A percentile compares a stretch with the other conserved stretches of the same genome.
Conservation (phyloP, 2,113 vertebrate species). For the Poeciliopsis occidentalis region DNA sequence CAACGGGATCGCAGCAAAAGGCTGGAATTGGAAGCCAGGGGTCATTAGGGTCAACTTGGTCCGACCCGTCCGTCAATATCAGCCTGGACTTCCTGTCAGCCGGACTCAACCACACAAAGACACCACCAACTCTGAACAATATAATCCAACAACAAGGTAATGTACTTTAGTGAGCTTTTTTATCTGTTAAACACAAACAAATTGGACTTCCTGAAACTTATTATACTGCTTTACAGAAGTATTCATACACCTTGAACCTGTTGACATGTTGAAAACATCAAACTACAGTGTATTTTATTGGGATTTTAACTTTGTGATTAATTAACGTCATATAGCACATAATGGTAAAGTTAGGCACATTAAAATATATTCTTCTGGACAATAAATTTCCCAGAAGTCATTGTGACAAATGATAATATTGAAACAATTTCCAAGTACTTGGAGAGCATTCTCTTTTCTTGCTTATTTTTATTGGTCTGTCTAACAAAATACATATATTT, state of each 20-base stretch:
- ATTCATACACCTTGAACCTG: neutral
- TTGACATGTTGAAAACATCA: neutral
- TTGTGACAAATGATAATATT: too few relatives aligned
- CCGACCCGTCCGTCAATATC: slow-evolving; percentile 98
- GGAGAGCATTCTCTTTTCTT: neutral
- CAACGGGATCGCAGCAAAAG: slow-evolving; percentile 68
- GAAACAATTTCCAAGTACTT: too few relatives aligned
- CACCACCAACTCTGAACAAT: slow-evolving; percentile 92
- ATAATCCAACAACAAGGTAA: slow-evolving; percentile 97
- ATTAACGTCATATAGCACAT: neutral
- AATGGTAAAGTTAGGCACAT: neutral
- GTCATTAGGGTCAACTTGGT: slow-evolving; percentile 93
- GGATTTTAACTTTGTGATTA: neutral
- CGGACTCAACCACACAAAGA: slow-evolving; percentile 92
- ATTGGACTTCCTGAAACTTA: neutral
- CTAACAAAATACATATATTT: neutral
- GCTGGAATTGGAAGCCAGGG: slow-evolving; percentile 84
- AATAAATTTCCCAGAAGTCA: too few relatives aligned
- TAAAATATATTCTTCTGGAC: too few relatives aligned
- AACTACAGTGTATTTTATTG: neutral
- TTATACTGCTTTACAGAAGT: neutral
- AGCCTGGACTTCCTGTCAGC: slow-evolving; percentile 96
- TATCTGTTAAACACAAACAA: too few relatives aligned
- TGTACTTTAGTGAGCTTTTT: slow-evolving; percentile 7
- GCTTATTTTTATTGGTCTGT: neutral